phyloP scores from a whole-genome alignment of 2,113 vertebrate species.

The Hippocampus comes region DNA sequence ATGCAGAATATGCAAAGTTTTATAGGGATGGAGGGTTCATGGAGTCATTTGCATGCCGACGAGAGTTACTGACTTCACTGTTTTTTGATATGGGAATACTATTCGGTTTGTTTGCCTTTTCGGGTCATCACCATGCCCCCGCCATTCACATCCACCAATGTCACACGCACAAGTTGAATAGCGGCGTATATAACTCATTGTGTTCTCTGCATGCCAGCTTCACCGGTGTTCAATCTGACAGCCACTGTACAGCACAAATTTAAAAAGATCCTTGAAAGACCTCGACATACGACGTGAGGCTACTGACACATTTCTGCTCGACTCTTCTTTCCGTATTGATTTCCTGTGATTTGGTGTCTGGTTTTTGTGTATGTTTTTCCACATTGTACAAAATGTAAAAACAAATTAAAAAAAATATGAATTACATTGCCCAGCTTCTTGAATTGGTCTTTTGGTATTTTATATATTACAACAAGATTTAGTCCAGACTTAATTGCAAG shows the following conservation, averaged over 20 bases:
- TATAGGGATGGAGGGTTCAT: slow-evolving; percentile 54
- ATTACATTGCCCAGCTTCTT: slow-evolving; percentile 13
- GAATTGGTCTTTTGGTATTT: background rate
- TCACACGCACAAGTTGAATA: slow-evolving; percentile 51
- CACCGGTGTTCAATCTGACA: slow-evolving; percentile 44
- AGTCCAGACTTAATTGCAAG: no score
- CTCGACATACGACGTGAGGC: slow-evolving; percentile 37
- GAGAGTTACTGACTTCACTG: slow-evolving; percentile 65
- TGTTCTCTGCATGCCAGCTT: slow-evolving; percentile 59
- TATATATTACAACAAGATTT: background rate
- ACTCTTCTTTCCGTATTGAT: slow-evolving; percentile 45
- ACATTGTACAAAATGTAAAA: slow-evolving; percentile 75
- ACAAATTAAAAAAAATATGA: slow-evolving; percentile 65
- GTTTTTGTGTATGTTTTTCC: slow-evolving; percentile 70
- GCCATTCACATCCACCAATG: slow-evolving; percentile 29
- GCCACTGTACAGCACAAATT: slow-evolving; percentile 65
- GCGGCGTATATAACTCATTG: slow-evolving; percentile 34
- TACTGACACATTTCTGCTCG: slow-evolving; percentile 40
- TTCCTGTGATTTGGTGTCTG: slow-evolving; percentile 63
- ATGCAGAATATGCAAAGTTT: slow-evolving; percentile 78
- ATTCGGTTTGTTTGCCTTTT: slow-evolving; percentile 53
- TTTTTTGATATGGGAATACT: slow-evolving; percentile 71
- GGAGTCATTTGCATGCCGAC: slow-evolving; percentile 62
- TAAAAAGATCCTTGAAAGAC: slow-evolving; percentile 15
- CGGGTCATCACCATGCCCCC: slow-evolving; percentile 32